Evolutionary conservation across 37 sponge, comb jelly and placozoan species (phyloP).

Genomic region (Ianthella basta): DNA sequence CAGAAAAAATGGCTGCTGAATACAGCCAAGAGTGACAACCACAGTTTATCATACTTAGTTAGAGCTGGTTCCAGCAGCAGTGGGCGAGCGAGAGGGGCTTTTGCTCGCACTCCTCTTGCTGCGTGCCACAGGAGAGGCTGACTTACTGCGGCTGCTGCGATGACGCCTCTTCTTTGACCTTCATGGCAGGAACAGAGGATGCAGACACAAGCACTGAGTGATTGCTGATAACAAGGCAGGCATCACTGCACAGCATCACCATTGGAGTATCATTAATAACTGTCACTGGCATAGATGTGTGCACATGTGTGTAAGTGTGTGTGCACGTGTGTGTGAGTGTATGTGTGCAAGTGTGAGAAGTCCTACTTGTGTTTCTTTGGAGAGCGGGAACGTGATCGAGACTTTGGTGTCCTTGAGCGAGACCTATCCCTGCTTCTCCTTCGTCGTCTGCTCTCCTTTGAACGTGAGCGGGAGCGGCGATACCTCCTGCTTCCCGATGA

Average conservation of each 20-base stretch:
- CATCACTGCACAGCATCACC: not conserved
- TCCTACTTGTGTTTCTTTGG: slow-evolving; percentile 23
- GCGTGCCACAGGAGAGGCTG: not conserved
- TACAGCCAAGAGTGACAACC: too few relatives aligned
- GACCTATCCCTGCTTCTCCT: slow-evolving; percentile 16
- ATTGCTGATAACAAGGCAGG: not conserved
- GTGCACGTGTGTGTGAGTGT: too few relatives aligned
- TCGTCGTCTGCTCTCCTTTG: not conserved
- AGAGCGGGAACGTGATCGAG: slow-evolving; percentile 7
- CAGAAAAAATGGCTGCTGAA: too few relatives aligned
- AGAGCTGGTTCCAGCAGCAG: too few relatives aligned
- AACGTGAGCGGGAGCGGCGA: slow-evolving; percentile 19
- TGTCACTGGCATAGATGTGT: too few relatives aligned
- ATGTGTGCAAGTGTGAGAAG: too few relatives aligned
- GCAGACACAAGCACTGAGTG: not conserved
- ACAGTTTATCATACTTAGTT: too few relatives aligned
- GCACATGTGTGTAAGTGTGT: too few relatives aligned
- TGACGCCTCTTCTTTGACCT: slow-evolving; percentile 32
- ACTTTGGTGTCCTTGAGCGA: slow-evolving; percentile 3
- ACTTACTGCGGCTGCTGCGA: not conserved
- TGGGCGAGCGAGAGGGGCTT: not conserved
- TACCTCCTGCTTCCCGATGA: not conserved
- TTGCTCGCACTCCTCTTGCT: slow-evolving; percentile 24
- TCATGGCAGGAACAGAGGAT: not conserved
- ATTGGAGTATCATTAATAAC: too few relatives aligned